Evolutionary conservation across 2,888 invertebrate genomes (phyloP), one percentile per base, ranked within the genome.

Genomic region (Eudasyphora cyanicolor): DNA sequence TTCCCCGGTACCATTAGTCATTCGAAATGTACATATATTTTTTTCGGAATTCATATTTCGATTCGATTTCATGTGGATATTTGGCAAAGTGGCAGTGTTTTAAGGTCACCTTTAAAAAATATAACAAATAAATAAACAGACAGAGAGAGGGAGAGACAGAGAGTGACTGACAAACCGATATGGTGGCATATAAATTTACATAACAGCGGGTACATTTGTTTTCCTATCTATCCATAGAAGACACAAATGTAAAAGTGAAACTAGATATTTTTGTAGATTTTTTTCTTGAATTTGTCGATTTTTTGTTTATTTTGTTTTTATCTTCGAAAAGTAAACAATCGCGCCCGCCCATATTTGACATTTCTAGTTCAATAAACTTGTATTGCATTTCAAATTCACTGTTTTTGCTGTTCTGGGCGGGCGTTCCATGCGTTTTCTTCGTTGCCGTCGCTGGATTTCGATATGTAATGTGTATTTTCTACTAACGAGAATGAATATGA

Each of bases 311-410:
- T 19, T 7, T 38, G 10, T 64, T 8, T 76, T 70, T 60, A 35
- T 73, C 67, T 73, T 8, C 64, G 19, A 60, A 45, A 78, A 60
- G 74, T 49, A 69, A 76, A 77, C 69, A 49, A 82, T 69, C 60
- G 38, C 76, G 45, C 60, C 54, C 76, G 45, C 60, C 54, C 51
- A 71, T 60, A 76, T 76, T 76, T 62, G 69, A 82, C 74, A 70
- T 69, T 62, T 79, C 73, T 73, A 73, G 79, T 76, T 76, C 79
- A 79, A 76, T 79, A 79, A 83, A 83, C 76, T 54, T 51, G 45
- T 21, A 64, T 64, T n/a, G n/a, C n/a, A n/a, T n/a, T n/a, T n/a
- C n/a, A n/a, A n/a, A n/a, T n/a, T n/a, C n/a, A n/a, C n/a, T 64
- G 64, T 64, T 62, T 29, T 60, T 27, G 14, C 60, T 32, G 62